These are phyloP conservation scores for Zophobas atratus DNA, from an alignment of 1,140 invertebrate genomes.

Conservation along the genomic window DNA sequence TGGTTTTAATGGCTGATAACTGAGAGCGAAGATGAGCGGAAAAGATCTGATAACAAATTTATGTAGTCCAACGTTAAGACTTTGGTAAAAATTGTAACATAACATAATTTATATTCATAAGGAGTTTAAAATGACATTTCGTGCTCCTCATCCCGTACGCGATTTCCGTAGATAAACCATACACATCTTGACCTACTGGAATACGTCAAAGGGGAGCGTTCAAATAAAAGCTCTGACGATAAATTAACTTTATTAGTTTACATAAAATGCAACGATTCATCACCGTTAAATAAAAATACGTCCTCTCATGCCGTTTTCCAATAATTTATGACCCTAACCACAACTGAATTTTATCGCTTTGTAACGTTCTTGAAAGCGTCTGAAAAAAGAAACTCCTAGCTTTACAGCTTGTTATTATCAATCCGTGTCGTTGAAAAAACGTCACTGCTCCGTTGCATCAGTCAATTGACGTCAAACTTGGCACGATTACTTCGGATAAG, in stretches of 20 bases:
- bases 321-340: not conserved
- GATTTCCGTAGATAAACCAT: no score
- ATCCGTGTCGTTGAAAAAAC: constrained; percentile 26
- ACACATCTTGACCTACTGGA: no score
- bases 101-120: no score
- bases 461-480: constrained; percentile 46
- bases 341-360: not conserved
- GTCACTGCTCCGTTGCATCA: constrained; percentile 48
- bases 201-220: not conserved
- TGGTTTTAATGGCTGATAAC: not conserved
- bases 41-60: no score
- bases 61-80: no score
- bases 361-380: not conserved
- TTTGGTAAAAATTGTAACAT: no score
- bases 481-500: constrained; percentile 14
- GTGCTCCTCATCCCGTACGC: no score
- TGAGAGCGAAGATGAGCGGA: no score
- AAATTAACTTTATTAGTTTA: constrained; percentile 6
- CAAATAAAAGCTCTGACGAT: not conserved
- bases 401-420: constrained; percentile 1
- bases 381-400: not conserved
- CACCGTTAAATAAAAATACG: constrained; percentile 10
- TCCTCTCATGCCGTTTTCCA: not conserved
- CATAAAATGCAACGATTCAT: constrained; percentile 11
- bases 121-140: no score